Evolutionary conservation across 23 tunicate genomes (phyloP).

Genomic region (Halocynthia aurantium): DNA sequence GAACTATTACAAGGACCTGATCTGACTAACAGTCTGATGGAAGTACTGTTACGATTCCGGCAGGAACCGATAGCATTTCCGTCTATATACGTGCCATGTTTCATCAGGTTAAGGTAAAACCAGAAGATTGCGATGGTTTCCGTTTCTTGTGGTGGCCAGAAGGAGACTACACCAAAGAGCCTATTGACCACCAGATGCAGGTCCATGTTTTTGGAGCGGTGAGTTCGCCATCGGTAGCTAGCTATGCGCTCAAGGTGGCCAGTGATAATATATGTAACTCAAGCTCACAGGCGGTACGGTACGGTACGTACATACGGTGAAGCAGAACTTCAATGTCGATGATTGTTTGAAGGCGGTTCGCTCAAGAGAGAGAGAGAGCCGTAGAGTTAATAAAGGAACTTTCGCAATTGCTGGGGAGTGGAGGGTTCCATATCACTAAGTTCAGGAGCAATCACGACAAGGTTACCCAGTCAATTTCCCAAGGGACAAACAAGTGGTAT

Average conservation of each 20-base stretch:
- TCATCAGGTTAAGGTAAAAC: slow-evolving; percentile 37
- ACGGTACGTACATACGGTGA: slow-evolving; percentile 1
- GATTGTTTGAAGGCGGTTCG: slow-evolving; percentile 19
- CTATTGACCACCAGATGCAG: slow-evolving; percentile 13
- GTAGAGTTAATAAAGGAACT: no score
- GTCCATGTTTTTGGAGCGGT: slow-evolving; percentile 36
- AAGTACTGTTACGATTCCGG: slow-evolving; percentile 29
- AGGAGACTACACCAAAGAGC: background rate
- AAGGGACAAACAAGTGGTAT: background rate
- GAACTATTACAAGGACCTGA: slow-evolving; percentile 39
- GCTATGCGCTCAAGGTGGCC: background rate
- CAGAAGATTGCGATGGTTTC: slow-evolving; percentile 7
- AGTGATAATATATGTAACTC: no score
- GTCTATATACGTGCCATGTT: slow-evolving; percentile 47
- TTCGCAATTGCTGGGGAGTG: background rate
- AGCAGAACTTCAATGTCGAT: slow-evolving; percentile 34
- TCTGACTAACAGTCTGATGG: slow-evolving; percentile 28
- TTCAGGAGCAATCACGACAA: slow-evolving; percentile 37
- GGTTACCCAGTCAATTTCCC: slow-evolving; percentile 17
- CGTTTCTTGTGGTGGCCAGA: slow-evolving; percentile 23
- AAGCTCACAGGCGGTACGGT: background rate
- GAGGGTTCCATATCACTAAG: slow-evolving; percentile 39
- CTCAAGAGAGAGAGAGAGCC: no score
- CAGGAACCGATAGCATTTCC: slow-evolving; percentile 23
- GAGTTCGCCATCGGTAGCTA: slow-evolving; percentile 42